phyloP scores from a whole-genome alignment of 2,888 invertebrate species.

The Xylota sylvarum region DNA sequence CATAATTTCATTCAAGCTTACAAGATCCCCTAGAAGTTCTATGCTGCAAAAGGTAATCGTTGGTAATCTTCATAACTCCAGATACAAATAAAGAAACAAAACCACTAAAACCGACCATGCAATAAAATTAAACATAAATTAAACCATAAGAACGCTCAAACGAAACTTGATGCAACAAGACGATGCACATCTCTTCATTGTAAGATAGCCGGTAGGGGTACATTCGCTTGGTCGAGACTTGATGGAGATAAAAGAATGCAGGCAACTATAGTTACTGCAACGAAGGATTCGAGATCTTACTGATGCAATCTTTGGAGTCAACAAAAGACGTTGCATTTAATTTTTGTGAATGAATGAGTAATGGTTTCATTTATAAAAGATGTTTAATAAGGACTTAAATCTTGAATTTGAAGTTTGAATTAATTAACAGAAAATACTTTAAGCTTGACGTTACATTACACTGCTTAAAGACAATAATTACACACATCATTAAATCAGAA shows the following conservation, averaged over 20 bases:
- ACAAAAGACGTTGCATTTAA: constrained; percentile 1
- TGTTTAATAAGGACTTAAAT: background rate
- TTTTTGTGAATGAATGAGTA: background rate
- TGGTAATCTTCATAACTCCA: background rate
- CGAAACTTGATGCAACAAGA: constrained; percentile 5
- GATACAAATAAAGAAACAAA: background rate
- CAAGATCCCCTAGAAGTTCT: background rate
- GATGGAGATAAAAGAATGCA: background rate
- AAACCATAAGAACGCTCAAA: constrained; percentile 16
- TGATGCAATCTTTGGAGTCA: constrained; percentile 9
- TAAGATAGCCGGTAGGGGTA: background rate
- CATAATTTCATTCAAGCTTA: background rate
- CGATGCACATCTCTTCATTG: constrained; percentile 12
- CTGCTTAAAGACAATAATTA: background rate
- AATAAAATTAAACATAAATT: constrained; percentile 8
- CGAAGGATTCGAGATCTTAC: constrained; percentile 6
- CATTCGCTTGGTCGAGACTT: background rate
- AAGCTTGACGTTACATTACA: no score
- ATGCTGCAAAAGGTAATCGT: background rate
- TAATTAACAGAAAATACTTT: background rate
- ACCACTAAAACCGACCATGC: background rate
- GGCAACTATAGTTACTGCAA: background rate
- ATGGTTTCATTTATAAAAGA: background rate
- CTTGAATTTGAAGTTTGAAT: no score
- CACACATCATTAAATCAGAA: background rate